These are phyloP conservation scores for Gymnogyps californianus DNA, from an alignment of 2,113 vertebrate species.

Conservation along the genomic window DNA sequence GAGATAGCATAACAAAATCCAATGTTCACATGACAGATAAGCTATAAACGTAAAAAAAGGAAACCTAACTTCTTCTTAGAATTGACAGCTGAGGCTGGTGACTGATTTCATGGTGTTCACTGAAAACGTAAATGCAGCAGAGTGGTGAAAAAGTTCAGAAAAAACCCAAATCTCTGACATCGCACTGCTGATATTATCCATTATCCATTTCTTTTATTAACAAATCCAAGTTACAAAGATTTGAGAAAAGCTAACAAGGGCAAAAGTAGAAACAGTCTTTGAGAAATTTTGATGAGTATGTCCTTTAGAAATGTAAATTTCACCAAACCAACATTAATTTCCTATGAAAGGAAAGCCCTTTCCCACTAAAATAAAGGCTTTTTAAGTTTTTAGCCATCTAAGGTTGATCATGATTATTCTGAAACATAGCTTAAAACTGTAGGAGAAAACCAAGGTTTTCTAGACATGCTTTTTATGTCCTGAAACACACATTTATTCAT, in stretches of 20 bases:
- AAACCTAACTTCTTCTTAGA: not conserved
- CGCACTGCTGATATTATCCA: not conserved
- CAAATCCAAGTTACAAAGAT: not conserved
- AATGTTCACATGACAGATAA: not conserved
- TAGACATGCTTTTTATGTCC: not conserved
- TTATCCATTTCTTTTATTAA: not conserved
- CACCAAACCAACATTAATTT: not conserved
- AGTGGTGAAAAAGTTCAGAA: not conserved
- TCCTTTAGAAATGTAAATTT: not conserved
- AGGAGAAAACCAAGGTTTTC: not conserved
- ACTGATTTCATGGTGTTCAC: not conserved
- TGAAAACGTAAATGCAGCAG: not conserved
- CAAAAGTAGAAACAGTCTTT: not conserved
- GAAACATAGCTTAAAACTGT: not conserved
- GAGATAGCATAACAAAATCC: not conserved
- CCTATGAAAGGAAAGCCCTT: not conserved
- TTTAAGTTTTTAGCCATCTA: not conserved
- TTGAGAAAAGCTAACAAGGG: not conserved
- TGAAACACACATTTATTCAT: not conserved
- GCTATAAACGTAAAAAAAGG: not conserved
- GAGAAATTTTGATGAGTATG: not conserved
- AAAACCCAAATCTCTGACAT: not conserved
- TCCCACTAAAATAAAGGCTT: not conserved
- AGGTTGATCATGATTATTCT: not conserved
- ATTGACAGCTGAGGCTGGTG: not conserved